phyloP scores from a whole-genome alignment of 1,140 invertebrate genomes.

The Teleopsis dalmanni region DNA sequence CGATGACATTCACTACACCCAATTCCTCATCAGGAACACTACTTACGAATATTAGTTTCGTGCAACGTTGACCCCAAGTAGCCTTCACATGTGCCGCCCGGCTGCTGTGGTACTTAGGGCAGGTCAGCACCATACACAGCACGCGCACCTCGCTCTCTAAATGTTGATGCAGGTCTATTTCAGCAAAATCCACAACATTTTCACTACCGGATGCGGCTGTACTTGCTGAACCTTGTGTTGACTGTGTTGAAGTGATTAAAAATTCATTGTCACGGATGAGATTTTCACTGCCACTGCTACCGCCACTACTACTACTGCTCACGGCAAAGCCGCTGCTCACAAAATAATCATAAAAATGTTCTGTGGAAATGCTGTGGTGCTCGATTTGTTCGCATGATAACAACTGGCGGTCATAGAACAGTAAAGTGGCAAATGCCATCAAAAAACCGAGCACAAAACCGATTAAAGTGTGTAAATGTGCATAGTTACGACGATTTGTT shows the following conservation, averaged over 20 bases:
- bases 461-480: background rate
- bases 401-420: background rate
- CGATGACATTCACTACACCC: constrained; percentile 50
- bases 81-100: constrained; percentile 85
- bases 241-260: too few species aligned
- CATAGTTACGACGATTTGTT: too few species aligned
- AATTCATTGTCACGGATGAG: too few species aligned
- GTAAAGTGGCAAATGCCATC: background rate
- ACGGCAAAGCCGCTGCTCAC: background rate
- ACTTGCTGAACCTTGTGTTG: too few species aligned
- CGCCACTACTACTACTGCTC: too few species aligned
- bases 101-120: constrained; percentile 76
- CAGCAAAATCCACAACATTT: too few species aligned
- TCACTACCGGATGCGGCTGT: too few species aligned
- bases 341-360: constrained; percentile 1
- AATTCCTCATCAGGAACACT: constrained; percentile 55
- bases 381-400: background rate
- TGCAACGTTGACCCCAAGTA: constrained; percentile 92
- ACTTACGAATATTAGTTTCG: constrained; percentile 82
- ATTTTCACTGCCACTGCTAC: too few species aligned
- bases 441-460: constrained; percentile 2
- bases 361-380: background rate
- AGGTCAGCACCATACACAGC: constrained; percentile 92
- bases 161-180: constrained; percentile 2
- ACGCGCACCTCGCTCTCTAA: constrained; percentile 60